These are phyloP conservation scores for Malurus cyaneus DNA, from an alignment of 2,113 vertebrate genomes.

Conservation along the genomic window DNA sequence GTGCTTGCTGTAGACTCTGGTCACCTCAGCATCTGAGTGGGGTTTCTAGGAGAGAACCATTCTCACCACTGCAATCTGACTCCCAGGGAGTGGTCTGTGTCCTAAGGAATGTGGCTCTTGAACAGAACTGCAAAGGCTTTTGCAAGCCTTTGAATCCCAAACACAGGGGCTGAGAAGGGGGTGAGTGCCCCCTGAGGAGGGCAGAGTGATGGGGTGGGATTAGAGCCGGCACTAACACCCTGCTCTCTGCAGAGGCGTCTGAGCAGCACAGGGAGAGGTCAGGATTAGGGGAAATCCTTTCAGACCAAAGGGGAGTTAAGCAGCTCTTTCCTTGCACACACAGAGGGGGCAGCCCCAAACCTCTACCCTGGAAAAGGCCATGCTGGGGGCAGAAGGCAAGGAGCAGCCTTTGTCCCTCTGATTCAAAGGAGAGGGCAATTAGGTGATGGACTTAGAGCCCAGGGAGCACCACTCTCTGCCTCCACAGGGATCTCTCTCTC, in stretches of 20 bases:
- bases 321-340: background rate
- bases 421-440: conserved; percentile 34
- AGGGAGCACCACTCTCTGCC: background rate
- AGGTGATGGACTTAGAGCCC: conserved; percentile 43
- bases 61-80: background rate
- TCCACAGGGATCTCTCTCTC: background rate
- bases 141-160: conserved; percentile 56
- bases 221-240: background rate
- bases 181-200: conserved; percentile 2
- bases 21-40: fast-evolving
- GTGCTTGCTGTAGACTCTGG: background rate
- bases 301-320: conserved; percentile 53
- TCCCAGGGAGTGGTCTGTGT: conserved; percentile 2
- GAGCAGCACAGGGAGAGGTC: conserved; percentile 44
- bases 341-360: background rate
- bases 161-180: conserved; percentile 59
- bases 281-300: conserved; percentile 74
- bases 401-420: conserved; percentile 14
- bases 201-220: conserved; percentile 42
- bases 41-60: conserved; percentile 34
- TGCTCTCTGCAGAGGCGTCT: background rate
- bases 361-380: background rate
- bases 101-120: conserved; percentile 54
- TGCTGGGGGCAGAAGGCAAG: conserved; percentile 30
- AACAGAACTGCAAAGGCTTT: conserved; percentile 56